Percentiles rank a stretch among this genome's conserved stretches.
Evolutionary conservation across 2,113 vertebrate genomes (phyloP).

Genomic region (Thunnus thynnus): DNA sequence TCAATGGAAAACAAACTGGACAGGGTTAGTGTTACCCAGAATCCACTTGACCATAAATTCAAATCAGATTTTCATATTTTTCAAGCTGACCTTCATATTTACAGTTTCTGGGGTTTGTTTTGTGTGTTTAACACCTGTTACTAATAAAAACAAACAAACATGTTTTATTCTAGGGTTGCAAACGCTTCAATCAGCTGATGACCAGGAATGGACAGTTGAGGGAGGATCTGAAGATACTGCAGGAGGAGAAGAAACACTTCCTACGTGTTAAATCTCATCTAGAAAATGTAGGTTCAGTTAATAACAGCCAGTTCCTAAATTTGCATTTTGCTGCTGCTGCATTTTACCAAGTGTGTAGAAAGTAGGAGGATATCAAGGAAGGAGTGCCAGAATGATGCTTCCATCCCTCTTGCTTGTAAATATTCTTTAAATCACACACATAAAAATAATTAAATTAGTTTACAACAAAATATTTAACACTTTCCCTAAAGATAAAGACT

Average conservation of each 20-base stretch:
- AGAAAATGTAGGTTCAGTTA: conserved; percentile 5
- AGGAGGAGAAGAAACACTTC: conserved; percentile 39
- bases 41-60: background rate
- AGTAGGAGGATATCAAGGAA: too few relatives aligned
- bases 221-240: conserved; percentile 42
- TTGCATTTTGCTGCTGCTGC: too few relatives aligned
- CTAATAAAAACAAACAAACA: too few relatives aligned
- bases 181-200: conserved; percentile 38
- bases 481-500: too few relatives aligned
- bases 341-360: too few relatives aligned
- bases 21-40: conserved; percentile 25
- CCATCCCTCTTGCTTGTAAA: too few relatives aligned
- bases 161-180: conserved; percentile 7
- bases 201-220: conserved; percentile 41
- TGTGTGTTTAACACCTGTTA: too few relatives aligned
- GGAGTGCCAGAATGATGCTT: too few relatives aligned
- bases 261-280: conserved; percentile 5
- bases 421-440: too few relatives aligned
- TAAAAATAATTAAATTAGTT: too few relatives aligned
- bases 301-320: background rate
- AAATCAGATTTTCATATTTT: background rate
- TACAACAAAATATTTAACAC: too few relatives aligned
- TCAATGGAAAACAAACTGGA: conserved; percentile 34
- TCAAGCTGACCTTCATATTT: background rate
- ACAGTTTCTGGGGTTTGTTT: too few relatives aligned